Percentiles rank a stretch among this genome's conserved stretches.
Conservation (phyloP, 1,140 invertebrate genomes). For the Leptinotarsa undecemlineata region DNA sequence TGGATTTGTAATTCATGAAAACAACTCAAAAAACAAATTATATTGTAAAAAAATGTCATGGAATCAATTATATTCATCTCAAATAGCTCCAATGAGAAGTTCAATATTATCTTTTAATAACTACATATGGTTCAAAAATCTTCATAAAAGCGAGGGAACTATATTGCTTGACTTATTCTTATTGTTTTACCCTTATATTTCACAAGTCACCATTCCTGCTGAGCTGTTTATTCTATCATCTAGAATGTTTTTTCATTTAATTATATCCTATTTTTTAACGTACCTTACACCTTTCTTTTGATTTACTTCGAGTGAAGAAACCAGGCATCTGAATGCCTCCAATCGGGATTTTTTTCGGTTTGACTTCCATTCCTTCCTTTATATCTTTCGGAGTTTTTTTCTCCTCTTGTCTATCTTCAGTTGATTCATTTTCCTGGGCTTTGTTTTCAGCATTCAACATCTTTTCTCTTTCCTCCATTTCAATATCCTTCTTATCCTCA, state of each 20-base stretch:
- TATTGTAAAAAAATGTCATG: no score
- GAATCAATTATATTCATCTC: no score
- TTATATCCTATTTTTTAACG: slow-evolving; percentile 8
- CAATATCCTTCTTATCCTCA: slow-evolving; percentile 72
- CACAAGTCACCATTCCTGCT: no score
- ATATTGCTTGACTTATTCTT: no score
- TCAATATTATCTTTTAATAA: no score
- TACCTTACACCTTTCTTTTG: slow-evolving; percentile 70
- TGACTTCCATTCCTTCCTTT: slow-evolving; percentile 70
- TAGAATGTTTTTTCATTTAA: neutral
- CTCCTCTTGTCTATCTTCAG: slow-evolving; percentile 59
- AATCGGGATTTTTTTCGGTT: slow-evolving; percentile 79
- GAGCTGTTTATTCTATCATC: neutral
- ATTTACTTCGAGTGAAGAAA: slow-evolving; percentile 76
- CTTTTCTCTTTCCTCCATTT: slow-evolving; percentile 71
- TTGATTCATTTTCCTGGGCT: slow-evolving; percentile 54
- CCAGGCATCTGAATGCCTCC: slow-evolving; percentile 82
- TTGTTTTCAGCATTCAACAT: slow-evolving; percentile 69
- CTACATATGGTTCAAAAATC: no score
- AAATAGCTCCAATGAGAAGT: no score
- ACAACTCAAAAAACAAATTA: no score
- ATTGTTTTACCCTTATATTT: no score
- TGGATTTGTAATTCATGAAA: no score
- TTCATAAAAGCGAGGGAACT: no score
- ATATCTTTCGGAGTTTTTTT: slow-evolving; percentile 62